Evolutionary conservation across 1,140 invertebrate genomes (phyloP).

Genomic region (Bombus turneri): DNA sequence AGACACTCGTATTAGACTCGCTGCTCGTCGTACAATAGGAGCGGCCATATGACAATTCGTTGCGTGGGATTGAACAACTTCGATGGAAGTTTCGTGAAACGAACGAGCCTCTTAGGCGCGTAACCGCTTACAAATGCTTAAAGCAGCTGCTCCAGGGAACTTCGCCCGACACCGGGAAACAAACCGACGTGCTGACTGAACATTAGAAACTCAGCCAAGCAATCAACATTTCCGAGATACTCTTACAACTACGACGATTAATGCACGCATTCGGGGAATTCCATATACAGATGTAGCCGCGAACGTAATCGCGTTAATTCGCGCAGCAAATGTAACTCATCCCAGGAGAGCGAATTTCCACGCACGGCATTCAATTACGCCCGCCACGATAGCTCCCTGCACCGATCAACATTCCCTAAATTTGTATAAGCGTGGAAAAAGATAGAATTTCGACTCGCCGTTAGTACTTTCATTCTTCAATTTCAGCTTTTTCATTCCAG

Average conservation of each 20-base stretch:
- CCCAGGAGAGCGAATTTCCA: slow-evolving; percentile 33
- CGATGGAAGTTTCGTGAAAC: slow-evolving; percentile 33
- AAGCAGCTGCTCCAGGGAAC: slow-evolving; percentile 51
- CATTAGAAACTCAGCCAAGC: slow-evolving; percentile 64
- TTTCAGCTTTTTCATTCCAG: not conserved
- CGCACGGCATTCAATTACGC: slow-evolving; percentile 40
- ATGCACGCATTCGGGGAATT: slow-evolving; percentile 58
- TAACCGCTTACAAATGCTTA: slow-evolving; percentile 31
- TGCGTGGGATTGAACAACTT: slow-evolving; percentile 34
- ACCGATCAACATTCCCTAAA: not conserved
- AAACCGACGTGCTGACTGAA: slow-evolving; percentile 66
- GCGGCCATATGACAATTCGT: not conserved
- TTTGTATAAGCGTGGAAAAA: not conserved
- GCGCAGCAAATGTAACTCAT: slow-evolving; percentile 54
- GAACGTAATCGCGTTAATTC: slow-evolving; percentile 62
- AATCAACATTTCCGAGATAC: slow-evolving; percentile 69
- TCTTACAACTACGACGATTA: slow-evolving; percentile 67
- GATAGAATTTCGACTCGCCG: not conserved
- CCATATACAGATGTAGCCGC: slow-evolving; percentile 52
- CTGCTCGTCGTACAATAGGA: not conserved
- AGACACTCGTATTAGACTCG: no score
- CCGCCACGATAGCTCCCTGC: not conserved
- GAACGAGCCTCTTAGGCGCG: slow-evolving; percentile 14
- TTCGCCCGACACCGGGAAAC: slow-evolving; percentile 54
- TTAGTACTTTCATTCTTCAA: not conserved